These are phyloP conservation scores for Oncopodura yosiiana DNA, from an alignment of 1,140 invertebrate species.

Conservation along the genomic window DNA sequence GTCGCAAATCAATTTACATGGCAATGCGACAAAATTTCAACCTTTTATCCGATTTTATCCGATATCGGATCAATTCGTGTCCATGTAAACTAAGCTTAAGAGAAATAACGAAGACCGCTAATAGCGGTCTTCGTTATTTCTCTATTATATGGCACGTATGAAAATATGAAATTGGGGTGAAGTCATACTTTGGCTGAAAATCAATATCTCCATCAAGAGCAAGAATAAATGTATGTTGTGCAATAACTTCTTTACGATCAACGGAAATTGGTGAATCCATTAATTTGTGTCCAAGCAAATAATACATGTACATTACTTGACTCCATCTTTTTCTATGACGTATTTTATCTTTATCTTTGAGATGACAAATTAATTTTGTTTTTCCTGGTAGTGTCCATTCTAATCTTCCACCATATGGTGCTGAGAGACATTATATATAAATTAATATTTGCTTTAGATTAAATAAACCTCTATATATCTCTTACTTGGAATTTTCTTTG, in stretches of 20 bases:
- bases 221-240: slow-evolving; percentile 49
- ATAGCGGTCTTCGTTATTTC: too few relatives aligned
- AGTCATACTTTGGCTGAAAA: slow-evolving; percentile 47
- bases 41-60: too few relatives aligned
- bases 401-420: slow-evolving; percentile 43
- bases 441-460: background rate
- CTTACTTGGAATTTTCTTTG: slow-evolving; percentile 37
- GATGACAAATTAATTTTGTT: slow-evolving; percentile 41
- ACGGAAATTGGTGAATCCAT: slow-evolving; percentile 41
- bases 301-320: slow-evolving; percentile 56
- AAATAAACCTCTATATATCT: background rate
- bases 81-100: too few relatives aligned
- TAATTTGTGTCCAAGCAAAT: slow-evolving; percentile 49
- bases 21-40: too few relatives aligned
- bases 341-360: slow-evolving; percentile 44
- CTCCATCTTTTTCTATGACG: slow-evolving; percentile 45
- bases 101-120: too few relatives aligned
- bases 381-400: slow-evolving; percentile 42
- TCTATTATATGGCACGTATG: too few relatives aligned
- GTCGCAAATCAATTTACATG: too few relatives aligned
- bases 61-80: too few relatives aligned
- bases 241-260: slow-evolving; percentile 41
- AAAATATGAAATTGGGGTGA: too few relatives aligned
- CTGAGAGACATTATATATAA: too few relatives aligned
- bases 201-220: slow-evolving; percentile 50